phyloP scores from a whole-genome alignment of 2,797 vertebrate species.

The Lepilemur septentrionalis region DNA sequence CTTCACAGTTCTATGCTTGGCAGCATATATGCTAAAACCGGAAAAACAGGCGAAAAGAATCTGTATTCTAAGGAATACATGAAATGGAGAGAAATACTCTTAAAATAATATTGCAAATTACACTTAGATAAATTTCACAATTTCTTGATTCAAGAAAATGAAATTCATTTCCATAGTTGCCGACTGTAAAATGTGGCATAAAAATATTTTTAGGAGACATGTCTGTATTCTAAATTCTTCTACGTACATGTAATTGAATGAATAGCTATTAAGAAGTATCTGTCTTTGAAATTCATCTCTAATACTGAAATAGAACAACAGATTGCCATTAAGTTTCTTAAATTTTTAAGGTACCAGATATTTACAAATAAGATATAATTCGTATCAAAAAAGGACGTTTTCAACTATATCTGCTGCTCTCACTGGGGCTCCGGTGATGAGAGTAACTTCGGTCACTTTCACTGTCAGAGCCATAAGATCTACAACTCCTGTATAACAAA shows the following conservation, averaged over 20 bases:
- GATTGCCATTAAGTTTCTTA: constrained; percentile 52
- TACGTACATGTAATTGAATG: not conserved
- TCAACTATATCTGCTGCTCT: constrained; percentile 94
- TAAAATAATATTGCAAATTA: constrained; percentile 68
- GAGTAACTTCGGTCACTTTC: constrained; percentile 92
- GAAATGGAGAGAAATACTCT: constrained; percentile 57
- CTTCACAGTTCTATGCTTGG: constrained; percentile 78
- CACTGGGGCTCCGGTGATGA: constrained; percentile 91
- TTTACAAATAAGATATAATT: constrained; percentile 65
- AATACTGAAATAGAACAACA: constrained; percentile 63
- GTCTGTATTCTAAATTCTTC: constrained; percentile 63
- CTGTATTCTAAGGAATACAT: constrained; percentile 67
- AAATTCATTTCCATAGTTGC: constrained; percentile 50
- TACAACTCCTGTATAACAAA: constrained; percentile 76
- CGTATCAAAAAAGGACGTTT: not conserved
- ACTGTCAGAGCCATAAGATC: constrained; percentile 93
- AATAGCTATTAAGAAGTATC: not conserved
- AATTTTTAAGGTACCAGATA: constrained; percentile 69
- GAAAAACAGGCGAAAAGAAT: constrained; percentile 59
- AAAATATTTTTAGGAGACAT: constrained; percentile 70
- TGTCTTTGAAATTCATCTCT: constrained; percentile 59
- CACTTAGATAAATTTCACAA: constrained; percentile 54
- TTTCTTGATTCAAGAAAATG: constrained; percentile 79
- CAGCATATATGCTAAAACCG: constrained; percentile 60
- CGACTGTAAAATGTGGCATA: constrained; percentile 74